Base-by-base conservation (phyloP, 2,113 vertebrate species). In the Syngnathoides biaculeatus region DNA sequence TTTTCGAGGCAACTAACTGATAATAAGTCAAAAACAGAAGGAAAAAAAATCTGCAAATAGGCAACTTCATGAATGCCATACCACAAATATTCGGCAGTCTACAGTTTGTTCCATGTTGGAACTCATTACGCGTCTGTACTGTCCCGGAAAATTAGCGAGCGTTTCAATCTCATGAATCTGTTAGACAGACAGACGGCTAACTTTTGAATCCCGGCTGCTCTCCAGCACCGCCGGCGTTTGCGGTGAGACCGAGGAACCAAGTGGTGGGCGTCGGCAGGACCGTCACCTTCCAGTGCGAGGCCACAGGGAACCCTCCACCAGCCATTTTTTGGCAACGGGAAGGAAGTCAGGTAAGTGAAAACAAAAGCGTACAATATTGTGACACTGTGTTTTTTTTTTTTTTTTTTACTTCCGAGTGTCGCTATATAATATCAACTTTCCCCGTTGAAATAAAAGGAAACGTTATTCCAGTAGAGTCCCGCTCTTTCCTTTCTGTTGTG, bases 291-390 rank as follows among this genome's bases (percentile, higher is more conserved):
- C 96, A 96, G 86, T 99, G 97, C 40, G 97, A 98, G 84, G 96
- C 96, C 47, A 98, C 96, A 0, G 97, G 97, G 71, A 99, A 98
- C 73, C 97, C 97, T 66, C 97, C 98, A 74, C 97, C 97, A 50
- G 97, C 97, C 79, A 98, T 99, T 86, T 99, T 99, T 88, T 99
- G 97, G 97, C 86, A 97, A 80, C 92, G 95, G 75, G 96, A 99
- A 73, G 96, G 97, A 72, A 98, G 97, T 86, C 97, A 98, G 95
- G 97, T 99, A 93, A 88, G 19, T 20, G 17, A 4, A 13, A 30
- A 9, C 9, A 57, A 26, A 57, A 13, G 8, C 3, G 24, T 11
- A 30, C 4, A 57, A 57, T 27, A 14, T 1, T 57, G 55, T 9
- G 4, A 30, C 6, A 20, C 45, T n/a, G n/a, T n/a, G n/a, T n/a